phyloP scores from a whole-genome alignment of 2,113 vertebrate genomes.

The Galeopterus variegatus region DNA sequence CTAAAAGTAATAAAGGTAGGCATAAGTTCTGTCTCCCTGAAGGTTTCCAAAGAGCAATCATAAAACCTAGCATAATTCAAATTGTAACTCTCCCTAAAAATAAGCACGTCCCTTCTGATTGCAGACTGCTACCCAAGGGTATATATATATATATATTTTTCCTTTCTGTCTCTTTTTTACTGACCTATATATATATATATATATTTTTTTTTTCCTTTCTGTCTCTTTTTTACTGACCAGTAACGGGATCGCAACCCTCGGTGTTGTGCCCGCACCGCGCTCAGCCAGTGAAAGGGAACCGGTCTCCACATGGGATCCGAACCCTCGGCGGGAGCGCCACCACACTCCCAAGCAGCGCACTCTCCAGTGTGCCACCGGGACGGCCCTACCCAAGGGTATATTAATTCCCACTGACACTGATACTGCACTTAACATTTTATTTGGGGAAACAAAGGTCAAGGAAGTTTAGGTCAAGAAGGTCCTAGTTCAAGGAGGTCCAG shows the following conservation, averaged over 20 bases:
- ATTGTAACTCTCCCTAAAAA: background rate
- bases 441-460: background rate
- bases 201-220: too few relatives aligned
- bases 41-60: constrained; percentile 26
- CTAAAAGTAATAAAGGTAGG: background rate
- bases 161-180: too few relatives aligned
- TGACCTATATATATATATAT: too few relatives aligned
- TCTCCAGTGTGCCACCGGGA: too few relatives aligned
- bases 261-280: too few relatives aligned
- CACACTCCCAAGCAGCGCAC: too few relatives aligned
- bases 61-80: constrained; percentile 29
- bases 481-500: background rate
- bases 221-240: too few relatives aligned
- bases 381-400: accelerated
- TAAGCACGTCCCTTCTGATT: background rate
- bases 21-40: background rate
- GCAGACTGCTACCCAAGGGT: background rate
- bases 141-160: too few relatives aligned
- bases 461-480: background rate
- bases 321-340: too few relatives aligned
- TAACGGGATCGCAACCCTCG: too few relatives aligned
- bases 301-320: too few relatives aligned
- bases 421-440: background rate
- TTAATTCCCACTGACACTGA: background rate
- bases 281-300: too few relatives aligned